phyloP scores from a whole-genome alignment of 2,888 invertebrate genomes.

The Herminia tarsipennalis region DNA sequence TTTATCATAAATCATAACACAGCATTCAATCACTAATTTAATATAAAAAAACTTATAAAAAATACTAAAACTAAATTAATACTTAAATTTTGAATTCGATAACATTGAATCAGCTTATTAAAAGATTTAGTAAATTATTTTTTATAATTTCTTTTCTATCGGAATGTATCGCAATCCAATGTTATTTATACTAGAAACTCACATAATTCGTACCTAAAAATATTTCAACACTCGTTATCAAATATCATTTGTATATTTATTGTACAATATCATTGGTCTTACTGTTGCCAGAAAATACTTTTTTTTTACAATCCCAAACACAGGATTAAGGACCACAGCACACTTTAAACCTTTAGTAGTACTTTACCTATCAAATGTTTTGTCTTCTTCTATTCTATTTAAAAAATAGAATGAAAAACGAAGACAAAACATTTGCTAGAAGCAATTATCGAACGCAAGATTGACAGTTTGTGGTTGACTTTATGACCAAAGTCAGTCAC shows the following conservation, averaged over 20 bases:
- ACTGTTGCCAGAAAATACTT: conserved; percentile 29
- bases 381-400: no score
- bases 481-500: no score
- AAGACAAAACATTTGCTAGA: no score
- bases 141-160: conserved; percentile 40
- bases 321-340: no score
- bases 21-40: conserved; percentile 67
- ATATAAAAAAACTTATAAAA: conserved; percentile 53
- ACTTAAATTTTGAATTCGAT: conserved; percentile 46
- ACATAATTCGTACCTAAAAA: conserved; percentile 41
- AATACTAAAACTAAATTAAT: conserved; percentile 44
- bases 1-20: conserved; percentile 70
- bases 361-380: no score
- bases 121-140: conserved; percentile 25
- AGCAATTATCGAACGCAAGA: no score
- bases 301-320: conserved; percentile 26
- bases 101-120: conserved; percentile 36
- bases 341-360: no score
- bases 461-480: no score
- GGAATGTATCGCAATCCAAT: conserved; percentile 58
- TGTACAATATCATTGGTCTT: conserved; percentile 58
- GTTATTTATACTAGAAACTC: conserved; percentile 48
- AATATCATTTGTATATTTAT: conserved; percentile 45
- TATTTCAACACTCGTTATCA: conserved; percentile 42
- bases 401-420: no score